phyloP scores from a whole-genome alignment of 2,113 vertebrate genomes.

The Pachyramphus minor region DNA sequence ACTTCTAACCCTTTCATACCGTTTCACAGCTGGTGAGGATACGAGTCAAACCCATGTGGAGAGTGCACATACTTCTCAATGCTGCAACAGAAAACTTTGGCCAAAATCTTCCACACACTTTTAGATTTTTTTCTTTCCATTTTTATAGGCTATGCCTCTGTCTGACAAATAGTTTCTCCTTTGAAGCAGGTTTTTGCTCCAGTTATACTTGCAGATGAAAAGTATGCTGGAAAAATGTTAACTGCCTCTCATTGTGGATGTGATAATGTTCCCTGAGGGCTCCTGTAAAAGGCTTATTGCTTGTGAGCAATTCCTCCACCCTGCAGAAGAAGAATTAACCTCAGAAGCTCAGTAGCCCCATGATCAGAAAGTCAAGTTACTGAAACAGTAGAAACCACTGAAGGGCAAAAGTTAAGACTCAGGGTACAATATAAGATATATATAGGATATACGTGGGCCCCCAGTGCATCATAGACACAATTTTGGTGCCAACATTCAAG shows the following conservation, averaged over 20 bases:
- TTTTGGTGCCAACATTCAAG: background rate
- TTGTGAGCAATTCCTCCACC: background rate
- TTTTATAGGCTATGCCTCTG: background rate
- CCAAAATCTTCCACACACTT: background rate
- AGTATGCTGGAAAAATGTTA: background rate
- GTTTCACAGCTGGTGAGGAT: background rate
- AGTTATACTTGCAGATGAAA: background rate
- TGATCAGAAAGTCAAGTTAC: background rate
- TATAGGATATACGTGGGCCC: too few species aligned
- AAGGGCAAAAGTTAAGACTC: background rate
- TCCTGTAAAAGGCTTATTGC: background rate
- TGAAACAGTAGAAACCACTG: background rate
- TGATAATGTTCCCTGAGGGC: background rate
- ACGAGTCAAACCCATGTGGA: background rate
- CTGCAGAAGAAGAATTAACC: background rate
- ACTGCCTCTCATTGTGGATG: background rate
- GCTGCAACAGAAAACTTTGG: background rate
- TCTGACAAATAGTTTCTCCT: background rate
- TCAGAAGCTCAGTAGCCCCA: background rate
- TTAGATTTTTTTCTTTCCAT: background rate
- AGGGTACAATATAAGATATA: background rate
- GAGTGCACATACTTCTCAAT: background rate
- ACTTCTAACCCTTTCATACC: background rate
- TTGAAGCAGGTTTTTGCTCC: background rate
- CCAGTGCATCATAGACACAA: background rate